A percentile compares a stretch with the other conserved stretches of the same genome.
Evolutionary conservation across 2,888 invertebrate species (phyloP).

Genomic region (Erebia ligea): DNA sequence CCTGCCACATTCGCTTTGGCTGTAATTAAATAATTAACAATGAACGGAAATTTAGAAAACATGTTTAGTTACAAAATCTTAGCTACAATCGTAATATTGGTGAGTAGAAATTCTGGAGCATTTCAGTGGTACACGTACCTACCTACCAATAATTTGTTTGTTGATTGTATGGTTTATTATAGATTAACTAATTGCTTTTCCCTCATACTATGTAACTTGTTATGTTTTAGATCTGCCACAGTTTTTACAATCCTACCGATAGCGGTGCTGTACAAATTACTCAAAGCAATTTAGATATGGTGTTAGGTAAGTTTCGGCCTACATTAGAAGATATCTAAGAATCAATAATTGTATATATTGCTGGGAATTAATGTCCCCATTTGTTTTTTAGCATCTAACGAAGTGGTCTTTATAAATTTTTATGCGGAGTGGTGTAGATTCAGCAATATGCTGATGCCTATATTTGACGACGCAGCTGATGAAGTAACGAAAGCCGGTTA

Average conservation of each 20-base stretch:
- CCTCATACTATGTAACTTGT: slow-evolving; percentile 53
- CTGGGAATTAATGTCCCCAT: not conserved
- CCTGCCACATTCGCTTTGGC: not conserved
- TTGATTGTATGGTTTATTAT: slow-evolving; percentile 70
- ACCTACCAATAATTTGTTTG: slow-evolving; percentile 50
- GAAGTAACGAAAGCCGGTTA: slow-evolving; percentile 91
- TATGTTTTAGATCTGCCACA: slow-evolving; percentile 78
- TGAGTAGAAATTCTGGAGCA: slow-evolving; percentile 50
- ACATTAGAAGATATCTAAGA: slow-evolving; percentile 10
- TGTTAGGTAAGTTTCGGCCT: slow-evolving; percentile 86
- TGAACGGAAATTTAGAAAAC: slow-evolving; percentile 46
- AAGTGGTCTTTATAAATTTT: slow-evolving; percentile 99
- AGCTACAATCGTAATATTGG: slow-evolving; percentile 64
- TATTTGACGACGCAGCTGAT: slow-evolving; percentile 97
- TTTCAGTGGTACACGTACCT: slow-evolving; percentile 50
- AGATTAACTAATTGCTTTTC: slow-evolving; percentile 61
- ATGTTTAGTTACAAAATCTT: slow-evolving; percentile 59
- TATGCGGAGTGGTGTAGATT: slow-evolving; percentile 99
- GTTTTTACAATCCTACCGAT: slow-evolving; percentile 89
- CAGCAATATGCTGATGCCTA: slow-evolving; percentile 97
- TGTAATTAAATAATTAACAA: slow-evolving; percentile 13
- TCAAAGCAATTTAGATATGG: slow-evolving; percentile 91
- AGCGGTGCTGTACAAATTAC: slow-evolving; percentile 93
- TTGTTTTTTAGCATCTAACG: slow-evolving; percentile 93
- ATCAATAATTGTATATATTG: not conserved